phyloP scores from a whole-genome alignment of 2,113 vertebrate genomes.

The Gorsachius goisagi region DNA sequence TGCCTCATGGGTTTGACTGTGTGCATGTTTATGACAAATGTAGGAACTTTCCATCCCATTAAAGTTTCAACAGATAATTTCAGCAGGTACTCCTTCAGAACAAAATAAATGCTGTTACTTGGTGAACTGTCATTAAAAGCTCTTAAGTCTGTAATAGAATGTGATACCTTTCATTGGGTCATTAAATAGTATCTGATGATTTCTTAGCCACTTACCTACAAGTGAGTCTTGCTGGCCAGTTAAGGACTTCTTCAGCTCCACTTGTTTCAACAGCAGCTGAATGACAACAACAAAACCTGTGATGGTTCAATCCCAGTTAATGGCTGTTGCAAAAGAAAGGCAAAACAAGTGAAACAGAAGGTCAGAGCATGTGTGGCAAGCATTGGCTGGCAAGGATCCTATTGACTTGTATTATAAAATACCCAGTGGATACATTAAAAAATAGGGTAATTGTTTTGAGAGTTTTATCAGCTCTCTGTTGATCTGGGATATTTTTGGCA shows the following conservation, averaged over 20 bases:
- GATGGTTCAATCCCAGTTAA: background rate
- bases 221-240: background rate
- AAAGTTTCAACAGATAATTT: constrained; percentile 53
- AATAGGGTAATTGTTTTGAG: constrained; percentile 63
- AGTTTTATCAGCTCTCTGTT: constrained; percentile 48
- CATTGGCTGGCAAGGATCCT: background rate
- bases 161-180: background rate
- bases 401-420: constrained; percentile 1
- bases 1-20: background rate
- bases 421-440: constrained; percentile 28
- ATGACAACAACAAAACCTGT: background rate
- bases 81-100: constrained; percentile 2
- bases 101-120: background rate
- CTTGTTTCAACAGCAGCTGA: background rate
- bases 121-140: background rate
- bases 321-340: background rate
- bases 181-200: background rate
- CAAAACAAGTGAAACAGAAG: background rate
- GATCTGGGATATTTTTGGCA: constrained; percentile 35
- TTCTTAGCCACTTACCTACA: background rate
- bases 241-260: background rate
- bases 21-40: constrained; percentile 15
- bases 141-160: background rate
- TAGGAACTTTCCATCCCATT: constrained; percentile 13
- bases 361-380: background rate